phyloP scores from a whole-genome alignment of 2,113 vertebrate genomes.

The Hypanus sabinus region DNA sequence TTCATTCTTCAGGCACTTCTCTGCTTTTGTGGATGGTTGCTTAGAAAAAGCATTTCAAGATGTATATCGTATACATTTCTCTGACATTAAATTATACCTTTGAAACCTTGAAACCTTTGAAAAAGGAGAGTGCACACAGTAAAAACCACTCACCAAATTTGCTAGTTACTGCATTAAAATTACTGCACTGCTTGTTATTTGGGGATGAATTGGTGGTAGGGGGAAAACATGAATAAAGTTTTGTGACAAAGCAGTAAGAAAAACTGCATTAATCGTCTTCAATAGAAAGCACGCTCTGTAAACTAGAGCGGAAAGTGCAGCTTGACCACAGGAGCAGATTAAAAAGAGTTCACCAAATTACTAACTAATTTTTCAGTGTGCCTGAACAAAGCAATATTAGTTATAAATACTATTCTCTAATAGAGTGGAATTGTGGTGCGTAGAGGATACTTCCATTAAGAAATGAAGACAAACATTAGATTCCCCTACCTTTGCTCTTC shows the following conservation, averaged over 20 bases:
- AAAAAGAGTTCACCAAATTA: not conserved
- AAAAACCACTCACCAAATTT: not conserved
- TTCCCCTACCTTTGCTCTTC: conserved; percentile 34
- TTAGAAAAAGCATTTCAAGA: no score
- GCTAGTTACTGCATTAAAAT: not conserved
- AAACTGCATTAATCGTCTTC: conserved; percentile 11
- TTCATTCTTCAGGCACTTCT: no score
- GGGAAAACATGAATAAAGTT: not conserved
- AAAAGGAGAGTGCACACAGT: not conserved
- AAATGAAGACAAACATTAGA: conserved; percentile 27
- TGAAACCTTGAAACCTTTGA: not conserved
- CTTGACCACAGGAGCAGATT: not conserved
- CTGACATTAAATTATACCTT: no score
- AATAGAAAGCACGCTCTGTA: not conserved
- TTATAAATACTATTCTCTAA: not conserved
- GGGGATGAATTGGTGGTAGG: not conserved
- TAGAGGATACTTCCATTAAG: conserved; percentile 32
- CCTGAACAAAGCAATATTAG: not conserved
- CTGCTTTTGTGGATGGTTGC: no score
- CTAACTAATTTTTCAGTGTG: not conserved
- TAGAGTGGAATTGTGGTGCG: not conserved
- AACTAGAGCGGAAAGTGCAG: not conserved
- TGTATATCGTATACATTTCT: no score
- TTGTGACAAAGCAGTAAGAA: conserved; percentile 12
- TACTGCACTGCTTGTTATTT: not conserved